These are phyloP conservation scores for Cerastis rubricosa DNA, from an alignment of 2,888 invertebrate genomes.

Conservation along the genomic window DNA sequence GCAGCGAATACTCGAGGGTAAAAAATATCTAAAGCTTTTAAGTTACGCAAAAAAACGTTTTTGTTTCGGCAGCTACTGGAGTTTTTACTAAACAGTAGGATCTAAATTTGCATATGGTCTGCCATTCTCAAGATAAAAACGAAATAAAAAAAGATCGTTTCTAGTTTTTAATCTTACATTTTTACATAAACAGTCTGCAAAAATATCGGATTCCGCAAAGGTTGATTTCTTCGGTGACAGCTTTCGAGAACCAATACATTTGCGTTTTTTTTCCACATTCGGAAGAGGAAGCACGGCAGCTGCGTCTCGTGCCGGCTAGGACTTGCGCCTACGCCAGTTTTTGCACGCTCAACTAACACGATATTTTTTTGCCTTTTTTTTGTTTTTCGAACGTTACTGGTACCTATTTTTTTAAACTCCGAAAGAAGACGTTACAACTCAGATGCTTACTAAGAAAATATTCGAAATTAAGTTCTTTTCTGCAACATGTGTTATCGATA, in stretches of 20 bases:
- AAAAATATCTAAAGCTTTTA: slow-evolving; percentile 59
- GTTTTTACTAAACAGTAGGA: slow-evolving; percentile 13
- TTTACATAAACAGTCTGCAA: slow-evolving; percentile 46
- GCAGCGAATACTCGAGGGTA: slow-evolving; percentile 51
- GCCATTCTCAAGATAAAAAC: background rate
- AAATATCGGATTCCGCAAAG: slow-evolving; percentile 64
- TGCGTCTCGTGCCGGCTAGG: slow-evolving; percentile 86
- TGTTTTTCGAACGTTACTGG: slow-evolving; percentile 76
- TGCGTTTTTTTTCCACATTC: slow-evolving; percentile 75
- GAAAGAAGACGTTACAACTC: slow-evolving; percentile 67
- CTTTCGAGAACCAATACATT: slow-evolving; percentile 80
- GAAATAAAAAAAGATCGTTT: slow-evolving; percentile 8
- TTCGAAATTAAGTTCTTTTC: slow-evolving; percentile 41
- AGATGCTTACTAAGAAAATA: slow-evolving; percentile 64
- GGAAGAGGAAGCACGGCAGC: slow-evolving; percentile 89
- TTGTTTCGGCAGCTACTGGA: slow-evolving; percentile 43
- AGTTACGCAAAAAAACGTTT: slow-evolving; percentile 45
- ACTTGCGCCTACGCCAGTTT: slow-evolving; percentile 81
- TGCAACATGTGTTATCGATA: slow-evolving; percentile 47
- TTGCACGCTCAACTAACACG: slow-evolving; percentile 84
- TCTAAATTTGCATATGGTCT: slow-evolving; percentile 28
- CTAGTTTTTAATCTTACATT: slow-evolving; percentile 41
- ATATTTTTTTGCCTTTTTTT: slow-evolving; percentile 77
- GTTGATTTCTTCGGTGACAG: slow-evolving; percentile 83
- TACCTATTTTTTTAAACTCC: slow-evolving; percentile 64